phyloP scores from a whole-genome alignment of 2,113 vertebrate genomes.

The Platanista minor region DNA sequence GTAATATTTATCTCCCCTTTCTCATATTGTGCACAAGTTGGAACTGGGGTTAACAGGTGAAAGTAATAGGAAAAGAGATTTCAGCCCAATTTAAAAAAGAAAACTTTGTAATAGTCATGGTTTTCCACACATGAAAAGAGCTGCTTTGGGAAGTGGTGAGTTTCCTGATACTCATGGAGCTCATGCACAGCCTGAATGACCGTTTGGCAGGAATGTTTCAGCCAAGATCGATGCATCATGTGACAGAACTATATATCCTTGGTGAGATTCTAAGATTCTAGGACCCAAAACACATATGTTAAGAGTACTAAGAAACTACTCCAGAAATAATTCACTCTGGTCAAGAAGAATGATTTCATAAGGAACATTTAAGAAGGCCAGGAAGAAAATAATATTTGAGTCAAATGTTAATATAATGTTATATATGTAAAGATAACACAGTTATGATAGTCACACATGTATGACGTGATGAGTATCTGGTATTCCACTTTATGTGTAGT shows the following conservation, averaged over 20 bases:
- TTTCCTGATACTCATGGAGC: neutral
- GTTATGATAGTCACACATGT: neutral
- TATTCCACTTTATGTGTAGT: neutral
- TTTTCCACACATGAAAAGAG: neutral
- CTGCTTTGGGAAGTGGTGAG: neutral
- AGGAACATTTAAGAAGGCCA: neutral
- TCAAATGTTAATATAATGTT: neutral
- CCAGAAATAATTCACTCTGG: neutral
- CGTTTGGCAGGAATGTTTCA: neutral
- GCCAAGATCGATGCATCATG: neutral
- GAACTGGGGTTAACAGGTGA: neutral
- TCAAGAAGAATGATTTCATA: constrained; percentile 1
- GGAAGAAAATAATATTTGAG: neutral
- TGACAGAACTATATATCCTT: neutral
- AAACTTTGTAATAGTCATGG: neutral
- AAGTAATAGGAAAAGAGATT: neutral
- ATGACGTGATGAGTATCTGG: neutral
- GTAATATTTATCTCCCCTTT: neutral
- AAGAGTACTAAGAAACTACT: neutral
- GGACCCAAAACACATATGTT: neutral
- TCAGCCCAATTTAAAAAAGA: neutral
- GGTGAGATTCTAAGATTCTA: neutral
- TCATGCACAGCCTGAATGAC: neutral
- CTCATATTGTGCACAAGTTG: neutral
- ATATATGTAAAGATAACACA: neutral